phyloP scores from a whole-genome alignment of 1,140 invertebrate species.

The Caenorhabditis inopinata region DNA sequence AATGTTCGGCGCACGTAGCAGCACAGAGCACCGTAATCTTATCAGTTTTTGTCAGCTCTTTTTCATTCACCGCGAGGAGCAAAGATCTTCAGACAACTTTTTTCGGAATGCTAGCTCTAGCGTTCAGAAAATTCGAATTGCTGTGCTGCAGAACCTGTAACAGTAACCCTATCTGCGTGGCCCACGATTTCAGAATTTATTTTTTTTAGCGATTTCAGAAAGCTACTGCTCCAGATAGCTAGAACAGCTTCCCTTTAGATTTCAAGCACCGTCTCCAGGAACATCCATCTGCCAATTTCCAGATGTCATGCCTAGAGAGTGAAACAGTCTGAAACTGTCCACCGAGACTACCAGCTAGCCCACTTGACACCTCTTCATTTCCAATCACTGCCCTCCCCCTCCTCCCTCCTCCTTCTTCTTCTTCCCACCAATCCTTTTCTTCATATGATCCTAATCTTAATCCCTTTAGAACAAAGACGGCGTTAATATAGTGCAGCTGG shows the following conservation, averaged over 20 bases:
- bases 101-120: too few species aligned
- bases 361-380: slow-evolving; percentile 33
- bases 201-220: too few species aligned
- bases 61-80: neutral
- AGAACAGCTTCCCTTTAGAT: too few species aligned
- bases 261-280: too few species aligned
- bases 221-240: neutral
- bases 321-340: neutral
- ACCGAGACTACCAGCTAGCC: neutral
- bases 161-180: too few species aligned
- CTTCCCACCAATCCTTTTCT: neutral
- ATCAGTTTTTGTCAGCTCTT: neutral
- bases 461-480: slow-evolving; percentile 11
- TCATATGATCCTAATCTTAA: slow-evolving; percentile 15
- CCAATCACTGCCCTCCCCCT: too few species aligned
- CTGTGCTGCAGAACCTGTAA: too few species aligned
- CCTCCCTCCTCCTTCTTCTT: neutral
- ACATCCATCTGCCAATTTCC: too few species aligned
- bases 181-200: too few species aligned
- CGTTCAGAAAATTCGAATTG: too few species aligned
- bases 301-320: too few species aligned
- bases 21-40: neutral
- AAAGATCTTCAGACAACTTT: too few species aligned
- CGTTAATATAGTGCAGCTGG: slow-evolving; percentile 21
- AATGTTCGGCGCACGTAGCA: slow-evolving; percentile 17